Percentiles rank a stretch among this genome's conserved stretches.
Evolutionary conservation across 2,797 vertebrate genomes (phyloP).

Genomic region (Chromis chromis): DNA sequence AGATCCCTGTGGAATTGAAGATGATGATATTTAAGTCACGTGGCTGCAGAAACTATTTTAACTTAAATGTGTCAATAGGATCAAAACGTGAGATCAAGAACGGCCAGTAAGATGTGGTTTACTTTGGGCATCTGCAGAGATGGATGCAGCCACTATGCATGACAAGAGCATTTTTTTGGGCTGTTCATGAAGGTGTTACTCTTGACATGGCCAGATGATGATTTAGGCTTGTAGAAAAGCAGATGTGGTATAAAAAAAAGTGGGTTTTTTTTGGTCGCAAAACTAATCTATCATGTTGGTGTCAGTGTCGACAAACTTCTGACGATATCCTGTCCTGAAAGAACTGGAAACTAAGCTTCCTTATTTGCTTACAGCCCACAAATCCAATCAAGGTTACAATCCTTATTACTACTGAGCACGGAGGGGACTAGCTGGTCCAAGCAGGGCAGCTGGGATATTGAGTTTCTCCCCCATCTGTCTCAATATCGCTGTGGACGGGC

Average conservation of each 20-base stretch:
- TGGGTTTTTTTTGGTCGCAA: neutral
- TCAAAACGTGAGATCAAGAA: too few relatives aligned
- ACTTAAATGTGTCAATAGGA: too few relatives aligned
- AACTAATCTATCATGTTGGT: neutral
- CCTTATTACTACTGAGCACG: slow-evolving; percentile 50
- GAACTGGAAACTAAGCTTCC: slow-evolving; percentile 38
- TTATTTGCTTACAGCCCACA: slow-evolving; percentile 42
- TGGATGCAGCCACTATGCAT: neutral
- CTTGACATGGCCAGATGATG: neutral
- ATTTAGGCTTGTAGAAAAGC: neutral
- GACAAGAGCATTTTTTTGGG: neutral
- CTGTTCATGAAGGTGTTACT: neutral
- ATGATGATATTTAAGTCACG: too few relatives aligned
- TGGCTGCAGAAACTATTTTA: too few relatives aligned
- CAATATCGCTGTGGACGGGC: slow-evolving; percentile 35
- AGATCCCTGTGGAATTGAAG: too few relatives aligned
- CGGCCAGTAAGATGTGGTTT: neutral
- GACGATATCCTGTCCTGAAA: neutral
- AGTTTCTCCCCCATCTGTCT: slow-evolving; percentile 66
- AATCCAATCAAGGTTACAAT: slow-evolving; percentile 64
- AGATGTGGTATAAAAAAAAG: neutral
- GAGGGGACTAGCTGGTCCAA: slow-evolving; percentile 38
- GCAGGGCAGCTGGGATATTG: slow-evolving; percentile 61
- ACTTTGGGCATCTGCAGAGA: neutral
- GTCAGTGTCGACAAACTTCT: too few relatives aligned